phyloP scores from a whole-genome alignment of 2,113 vertebrate species.

The cat (Felis catus) region F.catus_Fca126_mat1.0 CM031412.1:60504001-60504500 shows the following conservation, averaged over 20 bases:
- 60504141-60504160: too few relatives aligned
- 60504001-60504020: too few relatives aligned
- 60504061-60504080: too few relatives aligned
- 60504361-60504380: too few relatives aligned
- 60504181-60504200: background rate
- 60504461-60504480: background rate
- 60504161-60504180: too few relatives aligned
- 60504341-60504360: background rate
- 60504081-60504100: too few relatives aligned
- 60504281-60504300: background rate
- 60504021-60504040: too few relatives aligned
- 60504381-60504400: background rate
- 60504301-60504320: background rate
- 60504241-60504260: background rate
- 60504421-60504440: background rate
- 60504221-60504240: background rate
- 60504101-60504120: too few relatives aligned
- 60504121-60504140: too few relatives aligned
- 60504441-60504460: too few relatives aligned
- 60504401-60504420: background rate
- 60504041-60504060: too few relatives aligned
- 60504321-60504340: background rate
- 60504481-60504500: background rate
- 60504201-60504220: background rate
- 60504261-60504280: background rate